phyloP scores from a whole-genome alignment of 2,888 invertebrate genomes.

The Minunthozetes semirufus region DNA sequence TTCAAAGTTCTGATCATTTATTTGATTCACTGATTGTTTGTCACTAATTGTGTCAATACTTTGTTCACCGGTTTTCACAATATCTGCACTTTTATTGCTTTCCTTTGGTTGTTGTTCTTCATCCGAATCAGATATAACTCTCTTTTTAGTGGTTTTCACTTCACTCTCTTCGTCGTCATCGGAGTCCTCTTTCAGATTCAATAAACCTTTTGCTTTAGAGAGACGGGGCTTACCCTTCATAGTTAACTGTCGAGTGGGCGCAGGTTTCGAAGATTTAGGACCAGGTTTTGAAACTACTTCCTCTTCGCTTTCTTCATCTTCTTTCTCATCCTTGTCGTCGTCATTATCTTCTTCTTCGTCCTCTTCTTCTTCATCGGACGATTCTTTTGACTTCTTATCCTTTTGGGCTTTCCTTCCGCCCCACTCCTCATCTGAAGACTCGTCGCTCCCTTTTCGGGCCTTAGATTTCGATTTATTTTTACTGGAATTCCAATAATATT shows the following conservation, averaged over 20 bases:
- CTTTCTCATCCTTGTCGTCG: constrained; percentile 39
- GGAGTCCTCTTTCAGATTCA: constrained; percentile 10
- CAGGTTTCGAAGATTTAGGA: constrained; percentile 18
- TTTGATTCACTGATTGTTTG: neutral
- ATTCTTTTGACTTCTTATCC: constrained; percentile 16
- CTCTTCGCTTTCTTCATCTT: constrained; percentile 37
- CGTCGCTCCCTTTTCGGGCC: constrained; percentile 20
- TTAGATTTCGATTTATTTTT: constrained; percentile 16
- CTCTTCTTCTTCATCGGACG: constrained; percentile 32
- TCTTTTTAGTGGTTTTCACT: neutral
- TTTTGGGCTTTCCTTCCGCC: neutral
- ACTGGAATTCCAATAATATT: neutral
- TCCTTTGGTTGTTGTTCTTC: neutral
- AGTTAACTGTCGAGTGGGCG: constrained; percentile 12
- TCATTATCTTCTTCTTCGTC: constrained; percentile 38
- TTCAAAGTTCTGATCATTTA: neutral
- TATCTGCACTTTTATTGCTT: neutral
- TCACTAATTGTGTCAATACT: neutral
- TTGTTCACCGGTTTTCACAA: neutral
- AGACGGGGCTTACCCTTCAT: constrained; percentile 35
- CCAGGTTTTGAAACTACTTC: constrained; percentile 3
- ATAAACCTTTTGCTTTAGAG: constrained; percentile 1
- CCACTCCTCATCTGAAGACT: constrained; percentile 34
- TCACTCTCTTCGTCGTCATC: neutral
- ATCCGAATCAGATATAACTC: neutral